These are phyloP conservation scores for Zonitis immaculata DNA, from an alignment of 2,888 invertebrate genomes.

Conservation along the genomic window DNA sequence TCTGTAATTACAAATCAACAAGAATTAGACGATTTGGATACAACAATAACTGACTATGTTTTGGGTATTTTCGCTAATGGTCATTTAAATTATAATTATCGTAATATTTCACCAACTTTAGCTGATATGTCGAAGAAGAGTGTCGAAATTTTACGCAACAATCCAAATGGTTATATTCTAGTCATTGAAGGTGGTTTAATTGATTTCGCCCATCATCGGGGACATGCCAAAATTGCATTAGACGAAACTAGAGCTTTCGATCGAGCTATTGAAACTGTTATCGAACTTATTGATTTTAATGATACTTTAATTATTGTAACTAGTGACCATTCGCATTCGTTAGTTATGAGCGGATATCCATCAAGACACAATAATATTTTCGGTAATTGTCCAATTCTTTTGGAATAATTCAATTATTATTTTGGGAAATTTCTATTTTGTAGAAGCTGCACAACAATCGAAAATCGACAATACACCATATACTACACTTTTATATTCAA, in stretches of 20 bases:
- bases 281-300: constrained; percentile 51
- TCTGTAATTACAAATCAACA: constrained; percentile 63
- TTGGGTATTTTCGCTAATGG: constrained; percentile 81
- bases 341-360: constrained; percentile 75
- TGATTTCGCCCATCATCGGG: constrained; percentile 82
- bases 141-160: constrained; percentile 62
- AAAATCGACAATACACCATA: constrained; percentile 62
- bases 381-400: constrained; percentile 49
- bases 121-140: constrained; percentile 76
- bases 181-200: constrained; percentile 83
- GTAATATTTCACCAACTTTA: constrained; percentile 68
- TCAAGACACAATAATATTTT: constrained; percentile 64
- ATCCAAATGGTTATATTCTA: constrained; percentile 59
- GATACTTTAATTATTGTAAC: constrained; percentile 78
- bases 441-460: constrained; percentile 45
- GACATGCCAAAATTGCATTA: constrained; percentile 70
- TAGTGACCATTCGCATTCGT: constrained; percentile 76
- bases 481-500: constrained; percentile 73
- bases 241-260: constrained; percentile 76
- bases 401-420: neutral
- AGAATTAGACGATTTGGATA: constrained; percentile 59
- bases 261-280: constrained; percentile 66
- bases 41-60: constrained; percentile 68
- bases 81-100: constrained; percentile 69
- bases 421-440: constrained; percentile 2